Evolutionary conservation across 1,140 invertebrate genomes (phyloP), one percentile per base, ranked within the genome.

Genomic region (Eumaeus atala): DNA sequence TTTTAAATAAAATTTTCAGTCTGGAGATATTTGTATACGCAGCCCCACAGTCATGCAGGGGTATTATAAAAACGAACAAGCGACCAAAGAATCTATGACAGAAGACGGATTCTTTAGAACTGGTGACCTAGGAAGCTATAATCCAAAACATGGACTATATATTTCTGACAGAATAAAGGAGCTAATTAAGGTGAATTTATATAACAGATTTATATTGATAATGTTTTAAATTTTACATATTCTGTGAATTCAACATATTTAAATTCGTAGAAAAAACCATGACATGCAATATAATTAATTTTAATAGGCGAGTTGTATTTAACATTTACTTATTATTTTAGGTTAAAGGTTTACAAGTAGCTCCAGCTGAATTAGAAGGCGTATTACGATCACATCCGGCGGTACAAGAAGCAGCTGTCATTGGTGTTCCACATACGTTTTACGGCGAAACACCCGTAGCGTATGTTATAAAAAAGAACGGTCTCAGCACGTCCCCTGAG

Each of bases 361-460:
- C 95, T 0, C 96, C 96, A 21, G 94, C 96, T 0, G 95, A 97
- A 81, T 72, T 98, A 33, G 96, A 98, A 88, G 93, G 91, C 21
- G 62, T 97, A 9, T 77, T 98, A 10, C 86, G 94, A 47, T 89
- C 87, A 38, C 94, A 97, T 85, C 92, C 93, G 0, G 90, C 90
- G 9, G 89, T 98, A 2, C 70, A 84, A 38, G 96, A 97, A 64
- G 95, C 92, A 0, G 95, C 93, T 1, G 95, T 98, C 4, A 91
- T 97, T 62, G 96, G 96, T 0, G 87, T 96, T 28, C 93, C 94
- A 0, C 92, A 97, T 73, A 87, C 89, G n/a, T 89, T 88, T 55
- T 88, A 86, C 64, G 95, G 95, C 0, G 96, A 98, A 88, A 87
- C 92, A 6, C 95, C 95, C 0, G 92, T 91, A 63, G 94, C 93